phyloP scores from a whole-genome alignment of 2,113 vertebrate genomes.

The Odocoileus virginianus region DNA sequence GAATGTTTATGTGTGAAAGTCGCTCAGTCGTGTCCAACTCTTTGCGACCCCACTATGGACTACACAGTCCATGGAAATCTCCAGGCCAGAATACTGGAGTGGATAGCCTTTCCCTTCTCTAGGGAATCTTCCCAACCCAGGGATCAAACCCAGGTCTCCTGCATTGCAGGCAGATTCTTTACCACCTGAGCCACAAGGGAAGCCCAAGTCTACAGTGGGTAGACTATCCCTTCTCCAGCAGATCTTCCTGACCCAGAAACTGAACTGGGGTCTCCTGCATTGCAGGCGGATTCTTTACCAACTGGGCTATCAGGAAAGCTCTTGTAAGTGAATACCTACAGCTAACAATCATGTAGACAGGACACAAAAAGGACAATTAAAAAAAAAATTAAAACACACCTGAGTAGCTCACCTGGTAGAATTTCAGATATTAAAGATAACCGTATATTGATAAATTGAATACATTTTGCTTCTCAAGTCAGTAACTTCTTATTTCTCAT shows the following conservation, averaged over 20 bases:
- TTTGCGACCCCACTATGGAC: background rate
- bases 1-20: background rate
- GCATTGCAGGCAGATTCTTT: background rate
- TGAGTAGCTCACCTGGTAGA: background rate
- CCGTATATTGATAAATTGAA: background rate
- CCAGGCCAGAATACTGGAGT: background rate
- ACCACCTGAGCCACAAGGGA: background rate
- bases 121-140: background rate
- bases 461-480: background rate
- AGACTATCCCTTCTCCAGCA: background rate
- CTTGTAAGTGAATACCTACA: background rate
- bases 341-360: background rate
- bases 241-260: background rate
- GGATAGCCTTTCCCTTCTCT: background rate
- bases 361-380: background rate
- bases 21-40: background rate
- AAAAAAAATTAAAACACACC: background rate
- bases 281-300: background rate
- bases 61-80: background rate
- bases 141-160: background rate
- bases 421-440: slow-evolving; percentile 18
- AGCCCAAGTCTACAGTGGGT: background rate
- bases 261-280: background rate
- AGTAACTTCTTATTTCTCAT: background rate
- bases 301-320: background rate